Conservation (phyloP, 2,797 vertebrate species). For the Coregonus ussuriensis region DNA sequence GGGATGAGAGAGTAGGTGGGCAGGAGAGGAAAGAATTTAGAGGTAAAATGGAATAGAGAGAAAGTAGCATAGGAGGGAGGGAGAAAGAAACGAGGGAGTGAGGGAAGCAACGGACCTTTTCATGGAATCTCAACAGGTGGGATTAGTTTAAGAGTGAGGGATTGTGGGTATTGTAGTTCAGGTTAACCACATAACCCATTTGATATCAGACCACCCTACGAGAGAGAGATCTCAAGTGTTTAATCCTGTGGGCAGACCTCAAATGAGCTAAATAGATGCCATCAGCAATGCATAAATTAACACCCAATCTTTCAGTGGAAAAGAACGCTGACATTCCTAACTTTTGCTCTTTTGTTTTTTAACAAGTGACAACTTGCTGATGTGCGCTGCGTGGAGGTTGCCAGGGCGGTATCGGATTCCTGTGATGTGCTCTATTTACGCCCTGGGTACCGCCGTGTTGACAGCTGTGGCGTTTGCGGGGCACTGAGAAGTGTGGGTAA, state of each 20-base stretch:
- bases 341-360: constrained; percentile 65
- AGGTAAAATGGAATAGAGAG: constrained; percentile 36
- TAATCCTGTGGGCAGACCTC: constrained; percentile 56
- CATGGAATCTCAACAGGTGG: constrained; percentile 62
- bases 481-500: constrained; percentile 44
- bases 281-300: constrained; percentile 64
- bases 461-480: constrained; percentile 58
- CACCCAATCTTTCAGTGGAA: constrained; percentile 27
- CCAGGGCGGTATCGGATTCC: constrained; percentile 63
- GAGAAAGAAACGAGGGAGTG: constrained; percentile 35
- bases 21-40: constrained; percentile 31
- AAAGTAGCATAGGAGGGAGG: constrained; percentile 38
- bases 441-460: constrained; percentile 56
- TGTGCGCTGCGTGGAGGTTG: constrained; percentile 49
- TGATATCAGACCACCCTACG: constrained; percentile 67
- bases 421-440: constrained; percentile 56
- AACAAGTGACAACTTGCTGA: constrained; percentile 71
- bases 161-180: constrained; percentile 63
- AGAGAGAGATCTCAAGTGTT: constrained; percentile 66
- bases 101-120: constrained; percentile 47
- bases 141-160: constrained; percentile 64
- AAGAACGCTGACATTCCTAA: constrained; percentile 57
- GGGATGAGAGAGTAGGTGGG: constrained; percentile 27
- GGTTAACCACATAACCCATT: constrained; percentile 64
- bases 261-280: constrained; percentile 58